Evolutionary conservation across 1,140 invertebrate species (phyloP).

Genomic region (Anthonomus grandis): DNA sequence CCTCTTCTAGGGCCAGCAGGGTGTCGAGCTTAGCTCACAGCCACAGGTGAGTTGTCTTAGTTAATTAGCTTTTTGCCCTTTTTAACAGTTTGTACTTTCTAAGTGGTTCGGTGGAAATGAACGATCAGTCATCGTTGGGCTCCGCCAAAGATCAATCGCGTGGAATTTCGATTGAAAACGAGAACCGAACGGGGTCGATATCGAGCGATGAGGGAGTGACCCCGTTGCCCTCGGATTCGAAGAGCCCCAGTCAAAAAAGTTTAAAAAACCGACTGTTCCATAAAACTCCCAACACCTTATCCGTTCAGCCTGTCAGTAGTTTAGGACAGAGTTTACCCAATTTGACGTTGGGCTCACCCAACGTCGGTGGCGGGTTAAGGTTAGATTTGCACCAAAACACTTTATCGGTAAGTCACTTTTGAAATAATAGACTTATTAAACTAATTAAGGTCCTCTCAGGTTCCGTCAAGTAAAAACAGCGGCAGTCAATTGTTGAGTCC

Average conservation of each 20-base stretch:
- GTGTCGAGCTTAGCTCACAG: slow-evolving; percentile 64
- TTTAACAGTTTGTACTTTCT: slow-evolving; percentile 13
- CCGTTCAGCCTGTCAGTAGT: slow-evolving; percentile 66
- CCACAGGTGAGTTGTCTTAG: slow-evolving; percentile 56
- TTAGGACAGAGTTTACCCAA: slow-evolving; percentile 73
- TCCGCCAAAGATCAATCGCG: slow-evolving; percentile 46
- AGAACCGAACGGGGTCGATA: slow-evolving; percentile 53
- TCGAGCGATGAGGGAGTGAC: slow-evolving; percentile 54
- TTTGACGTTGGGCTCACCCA: slow-evolving; percentile 56
- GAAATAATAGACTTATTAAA: background rate
- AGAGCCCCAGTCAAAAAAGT: slow-evolving; percentile 45
- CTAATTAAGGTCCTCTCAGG: slow-evolving; percentile 9
- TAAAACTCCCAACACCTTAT: slow-evolving; percentile 68
- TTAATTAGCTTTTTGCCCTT: no score
- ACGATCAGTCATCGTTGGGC: slow-evolving; percentile 52
- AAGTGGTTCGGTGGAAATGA: slow-evolving; percentile 74
- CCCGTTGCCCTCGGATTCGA: slow-evolving; percentile 40
- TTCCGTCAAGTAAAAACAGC: slow-evolving; percentile 53
- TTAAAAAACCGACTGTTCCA: slow-evolving; percentile 45
- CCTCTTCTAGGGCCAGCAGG: slow-evolving; percentile 52
- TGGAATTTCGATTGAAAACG: slow-evolving; percentile 53
- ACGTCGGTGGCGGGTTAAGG: slow-evolving; percentile 49
- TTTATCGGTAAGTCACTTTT: slow-evolving; percentile 43
- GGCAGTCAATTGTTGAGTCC: slow-evolving; percentile 53
- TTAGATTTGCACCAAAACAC: slow-evolving; percentile 54